Evolutionary conservation across 1,140 invertebrate genomes (phyloP).

Genomic region (Cryptotermes secundus): DNA sequence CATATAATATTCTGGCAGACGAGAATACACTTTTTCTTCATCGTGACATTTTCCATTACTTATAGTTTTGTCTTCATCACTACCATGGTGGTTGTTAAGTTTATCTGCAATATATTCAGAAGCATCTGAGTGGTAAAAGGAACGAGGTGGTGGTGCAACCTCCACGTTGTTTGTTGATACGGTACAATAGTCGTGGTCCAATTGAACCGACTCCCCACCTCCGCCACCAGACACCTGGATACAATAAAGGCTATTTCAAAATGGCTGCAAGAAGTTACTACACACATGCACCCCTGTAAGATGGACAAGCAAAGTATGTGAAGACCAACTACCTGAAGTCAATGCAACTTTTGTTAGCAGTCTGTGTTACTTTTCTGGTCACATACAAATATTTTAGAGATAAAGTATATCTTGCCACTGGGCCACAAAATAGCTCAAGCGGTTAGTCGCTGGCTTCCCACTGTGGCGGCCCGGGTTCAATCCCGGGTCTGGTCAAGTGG

Average conservation of each 20-base stretch:
- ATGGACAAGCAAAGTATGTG: too few species aligned
- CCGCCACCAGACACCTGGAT: constrained; percentile 32
- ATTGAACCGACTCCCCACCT: constrained; percentile 44
- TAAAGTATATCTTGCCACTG: too few species aligned
- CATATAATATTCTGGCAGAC: constrained; percentile 35
- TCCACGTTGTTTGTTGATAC: constrained; percentile 38
- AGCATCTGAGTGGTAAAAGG: constrained; percentile 38
- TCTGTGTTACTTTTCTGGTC: too few species aligned
- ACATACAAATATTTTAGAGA: too few species aligned
- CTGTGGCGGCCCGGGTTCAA: too few species aligned
- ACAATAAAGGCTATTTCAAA: background rate
- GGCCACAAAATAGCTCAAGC: too few species aligned
- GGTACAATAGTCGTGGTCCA: constrained; percentile 57
- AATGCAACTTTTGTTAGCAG: too few species aligned
- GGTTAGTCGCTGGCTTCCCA: too few species aligned
- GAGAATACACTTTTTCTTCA: constrained; percentile 33
- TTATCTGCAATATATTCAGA: constrained; percentile 35
- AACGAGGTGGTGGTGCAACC: constrained; percentile 29
- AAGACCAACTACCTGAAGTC: too few species aligned
- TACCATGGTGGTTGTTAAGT: background rate
- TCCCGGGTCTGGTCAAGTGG: too few species aligned
- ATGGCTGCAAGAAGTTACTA: too few species aligned
- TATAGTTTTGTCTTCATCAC: background rate
- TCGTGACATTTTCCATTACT: background rate
- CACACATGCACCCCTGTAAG: too few species aligned